Evolutionary conservation across 2,888 invertebrate genomes (phyloP).

Genomic region (Pristionchus exspectatus): DNA sequence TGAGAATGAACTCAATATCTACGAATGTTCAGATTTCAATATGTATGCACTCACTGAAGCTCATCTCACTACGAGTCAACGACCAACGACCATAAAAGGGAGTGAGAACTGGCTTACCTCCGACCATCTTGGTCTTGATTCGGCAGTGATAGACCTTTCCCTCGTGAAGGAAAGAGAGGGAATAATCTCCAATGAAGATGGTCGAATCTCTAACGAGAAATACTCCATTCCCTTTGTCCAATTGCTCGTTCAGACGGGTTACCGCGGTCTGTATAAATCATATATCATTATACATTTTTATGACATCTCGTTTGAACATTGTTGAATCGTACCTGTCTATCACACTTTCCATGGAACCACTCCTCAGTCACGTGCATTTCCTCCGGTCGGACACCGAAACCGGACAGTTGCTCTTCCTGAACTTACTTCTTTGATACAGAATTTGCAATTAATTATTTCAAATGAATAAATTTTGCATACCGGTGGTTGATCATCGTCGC

Average conservation of each 20-base stretch:
- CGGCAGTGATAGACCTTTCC: slow-evolving; percentile 77
- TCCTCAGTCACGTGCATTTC: slow-evolving; percentile 79
- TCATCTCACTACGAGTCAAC: not conserved
- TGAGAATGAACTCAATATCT: not conserved
- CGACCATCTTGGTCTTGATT: slow-evolving; percentile 73
- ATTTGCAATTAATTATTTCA: too few relatives aligned
- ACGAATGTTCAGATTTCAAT: not conserved
- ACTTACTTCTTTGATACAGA: not conserved
- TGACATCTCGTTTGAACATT: not conserved
- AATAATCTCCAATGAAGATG: slow-evolving; percentile 90
- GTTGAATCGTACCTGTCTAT: slow-evolving; percentile 62
- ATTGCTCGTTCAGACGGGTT: slow-evolving; percentile 70
- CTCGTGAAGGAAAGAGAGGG: slow-evolving; percentile 90
- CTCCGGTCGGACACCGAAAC: slow-evolving; percentile 75
- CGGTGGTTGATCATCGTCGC: slow-evolving; percentile 71
- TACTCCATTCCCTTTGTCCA: slow-evolving; percentile 88
- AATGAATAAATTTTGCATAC: not conserved
- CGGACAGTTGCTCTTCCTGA: slow-evolving; percentile 68
- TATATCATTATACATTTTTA: too few relatives aligned
- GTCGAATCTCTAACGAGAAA: slow-evolving; percentile 95
- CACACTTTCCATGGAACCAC: slow-evolving; percentile 79
- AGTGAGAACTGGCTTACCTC: slow-evolving; percentile 61
- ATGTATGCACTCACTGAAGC: not conserved
- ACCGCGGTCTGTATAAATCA: slow-evolving; percentile 74
- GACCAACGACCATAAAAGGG: not conserved